Percentiles rank a stretch among this genome's conserved stretches.
These are phyloP conservation scores for Watsonalla cultraria DNA, from an alignment of 2,888 invertebrate genomes.

Conservation along the genomic window DNA sequence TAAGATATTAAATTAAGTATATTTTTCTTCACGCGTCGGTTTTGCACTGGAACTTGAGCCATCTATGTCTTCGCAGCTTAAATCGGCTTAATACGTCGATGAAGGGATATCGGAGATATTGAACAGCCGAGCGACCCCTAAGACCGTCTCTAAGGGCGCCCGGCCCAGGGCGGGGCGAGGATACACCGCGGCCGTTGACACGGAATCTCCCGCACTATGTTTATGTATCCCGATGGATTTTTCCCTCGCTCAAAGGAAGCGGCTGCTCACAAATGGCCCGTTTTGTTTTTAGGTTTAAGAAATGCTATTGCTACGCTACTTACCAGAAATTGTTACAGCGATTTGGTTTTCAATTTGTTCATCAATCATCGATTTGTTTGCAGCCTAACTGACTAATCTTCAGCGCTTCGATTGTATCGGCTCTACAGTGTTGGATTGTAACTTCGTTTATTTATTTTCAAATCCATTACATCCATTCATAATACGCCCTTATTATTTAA, in stretches of 20 bases:
- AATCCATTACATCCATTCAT: too few relatives aligned
- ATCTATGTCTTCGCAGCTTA: conserved; percentile 42
- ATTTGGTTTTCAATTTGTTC: too few relatives aligned
- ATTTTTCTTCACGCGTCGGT: too few relatives aligned
- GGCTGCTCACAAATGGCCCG: conserved; percentile 52
- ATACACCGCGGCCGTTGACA: conserved; percentile 70
- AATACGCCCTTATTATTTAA: too few relatives aligned
- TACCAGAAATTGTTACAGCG: too few relatives aligned
- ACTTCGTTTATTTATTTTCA: too few relatives aligned
- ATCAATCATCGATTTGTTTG: too few relatives aligned
- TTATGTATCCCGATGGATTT: conserved; percentile 67
- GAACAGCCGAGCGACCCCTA: conserved; percentile 60
- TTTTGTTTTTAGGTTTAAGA: conserved; percentile 51
- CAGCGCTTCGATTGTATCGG: too few relatives aligned
- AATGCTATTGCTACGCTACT: too few relatives aligned
- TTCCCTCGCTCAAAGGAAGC: conserved; percentile 56
- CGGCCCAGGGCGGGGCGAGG: conserved; percentile 33
- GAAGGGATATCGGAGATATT: conserved; percentile 47
- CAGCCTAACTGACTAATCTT: too few relatives aligned
- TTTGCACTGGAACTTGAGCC: background rate
- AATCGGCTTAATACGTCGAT: conserved; percentile 51
- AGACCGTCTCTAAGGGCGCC: conserved; percentile 55
- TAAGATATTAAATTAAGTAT: too few relatives aligned
- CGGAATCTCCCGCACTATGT: conserved; percentile 65
- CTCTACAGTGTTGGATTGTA: too few relatives aligned